phyloP scores from a whole-genome alignment of 2,113 vertebrate genomes.

The Pyxicephalus adspersus region DNA sequence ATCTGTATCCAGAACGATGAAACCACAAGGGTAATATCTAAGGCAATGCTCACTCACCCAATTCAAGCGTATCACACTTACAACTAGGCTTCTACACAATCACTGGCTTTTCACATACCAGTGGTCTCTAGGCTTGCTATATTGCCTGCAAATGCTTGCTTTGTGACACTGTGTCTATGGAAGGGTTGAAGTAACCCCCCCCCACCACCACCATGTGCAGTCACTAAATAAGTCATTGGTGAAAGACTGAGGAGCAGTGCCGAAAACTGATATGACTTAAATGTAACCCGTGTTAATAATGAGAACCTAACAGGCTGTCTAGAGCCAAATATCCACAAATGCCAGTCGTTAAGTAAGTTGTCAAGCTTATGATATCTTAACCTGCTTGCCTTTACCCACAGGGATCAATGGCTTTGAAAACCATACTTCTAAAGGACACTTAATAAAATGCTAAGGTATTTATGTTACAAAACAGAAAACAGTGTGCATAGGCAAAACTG shows the following conservation, averaged over 20 bases:
- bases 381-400: neutral
- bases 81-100: conserved; percentile 34
- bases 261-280: neutral
- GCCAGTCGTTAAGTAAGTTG: neutral
- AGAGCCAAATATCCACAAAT: conserved; percentile 1
- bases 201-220: neutral
- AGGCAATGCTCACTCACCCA: conserved; percentile 46
- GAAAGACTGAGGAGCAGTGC: neutral
- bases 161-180: conserved; percentile 10
- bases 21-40: conserved; percentile 53
- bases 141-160: neutral
- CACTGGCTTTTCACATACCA: conserved; percentile 9
- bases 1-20: conserved; percentile 55
- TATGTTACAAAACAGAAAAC: neutral
- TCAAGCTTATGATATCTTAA: neutral
- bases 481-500: no score
- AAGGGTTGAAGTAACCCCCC: neutral
- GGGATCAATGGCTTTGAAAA: neutral
- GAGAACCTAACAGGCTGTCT: neutral
- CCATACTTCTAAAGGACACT: neutral
- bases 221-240: neutral
- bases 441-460: neutral
- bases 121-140: conserved; percentile 15
- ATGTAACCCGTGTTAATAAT: neutral
- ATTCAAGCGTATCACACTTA: conserved; percentile 44